Evolutionary conservation across 2,113 vertebrate species (phyloP).

Genomic region (Ictalurus punctatus): DNA sequence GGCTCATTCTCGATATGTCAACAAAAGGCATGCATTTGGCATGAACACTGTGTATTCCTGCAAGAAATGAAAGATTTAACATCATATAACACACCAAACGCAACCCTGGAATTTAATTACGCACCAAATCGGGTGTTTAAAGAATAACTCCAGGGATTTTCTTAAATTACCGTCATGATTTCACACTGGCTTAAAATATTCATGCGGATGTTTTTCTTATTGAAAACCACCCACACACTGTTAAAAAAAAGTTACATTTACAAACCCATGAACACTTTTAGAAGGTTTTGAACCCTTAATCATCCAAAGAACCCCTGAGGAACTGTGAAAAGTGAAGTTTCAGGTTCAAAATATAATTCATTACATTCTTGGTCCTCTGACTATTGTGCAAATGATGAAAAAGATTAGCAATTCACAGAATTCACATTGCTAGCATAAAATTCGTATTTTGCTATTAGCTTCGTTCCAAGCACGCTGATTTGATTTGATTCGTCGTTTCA

Average conservation of each 20-base stretch:
- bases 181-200: neutral
- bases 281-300: neutral
- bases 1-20: conserved; percentile 8
- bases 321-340: neutral
- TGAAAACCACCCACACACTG: neutral
- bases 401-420: neutral
- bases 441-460: neutral
- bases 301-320: neutral
- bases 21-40: conserved; percentile 29
- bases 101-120: neutral
- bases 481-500: neutral
- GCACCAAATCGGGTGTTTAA: neutral
- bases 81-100: neutral
- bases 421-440: neutral
- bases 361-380: neutral
- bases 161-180: neutral
- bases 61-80: neutral
- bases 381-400: neutral
- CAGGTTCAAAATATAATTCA: neutral
- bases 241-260: neutral
- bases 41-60: neutral
- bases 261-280: neutral
- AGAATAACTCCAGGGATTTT: neutral
- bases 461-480: too few relatives aligned
- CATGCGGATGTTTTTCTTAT: neutral